A percentile compares a stretch with the other conserved stretches of the same genome.
Evolutionary conservation across 1,140 invertebrate species (phyloP).

Genomic region (Globodera ellingtonae): DNA sequence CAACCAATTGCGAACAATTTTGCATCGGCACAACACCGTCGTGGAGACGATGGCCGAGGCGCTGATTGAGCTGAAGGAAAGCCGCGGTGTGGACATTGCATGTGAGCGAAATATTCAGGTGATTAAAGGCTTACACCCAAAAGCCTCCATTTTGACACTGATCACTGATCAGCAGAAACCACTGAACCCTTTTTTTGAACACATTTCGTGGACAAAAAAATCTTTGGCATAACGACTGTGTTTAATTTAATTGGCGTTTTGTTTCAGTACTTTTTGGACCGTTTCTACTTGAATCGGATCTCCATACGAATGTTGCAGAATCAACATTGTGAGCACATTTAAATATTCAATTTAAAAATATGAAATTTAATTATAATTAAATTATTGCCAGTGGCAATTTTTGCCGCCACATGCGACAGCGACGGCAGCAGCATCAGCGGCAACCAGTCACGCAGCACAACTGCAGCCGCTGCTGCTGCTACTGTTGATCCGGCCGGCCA

Average conservation of each 20-base stretch:
- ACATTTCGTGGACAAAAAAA: background rate
- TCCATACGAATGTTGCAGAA: constrained; percentile 95
- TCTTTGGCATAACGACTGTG: background rate
- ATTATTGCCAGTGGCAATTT: constrained; percentile 49
- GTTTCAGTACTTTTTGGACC: constrained; percentile 87
- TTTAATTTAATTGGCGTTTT: background rate
- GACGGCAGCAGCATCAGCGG: too few relatives aligned
- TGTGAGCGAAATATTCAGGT: constrained; percentile 83
- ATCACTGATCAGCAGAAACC: too few relatives aligned
- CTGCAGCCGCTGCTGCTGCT: too few relatives aligned
- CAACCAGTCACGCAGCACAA: background rate
- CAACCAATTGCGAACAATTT: constrained; percentile 54
- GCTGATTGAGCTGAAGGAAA: constrained; percentile 91
- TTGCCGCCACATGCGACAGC: constrained; percentile 27
- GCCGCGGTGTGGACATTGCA: constrained; percentile 80
- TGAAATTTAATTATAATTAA: background rate
- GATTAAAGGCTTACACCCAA: background rate
- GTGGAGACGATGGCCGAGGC: constrained; percentile 99
- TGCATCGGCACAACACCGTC: constrained; percentile 88
- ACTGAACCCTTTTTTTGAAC: background rate
- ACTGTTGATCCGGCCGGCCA: constrained; percentile 21
- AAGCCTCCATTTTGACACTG: background rate
- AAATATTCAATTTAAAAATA: background rate
- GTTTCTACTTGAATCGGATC: constrained; percentile 95
- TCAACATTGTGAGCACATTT: constrained; percentile 74